Base-by-base conservation (phyloP, 2,113 vertebrate genomes). In the Oncorhynchus kisutch region DNA sequence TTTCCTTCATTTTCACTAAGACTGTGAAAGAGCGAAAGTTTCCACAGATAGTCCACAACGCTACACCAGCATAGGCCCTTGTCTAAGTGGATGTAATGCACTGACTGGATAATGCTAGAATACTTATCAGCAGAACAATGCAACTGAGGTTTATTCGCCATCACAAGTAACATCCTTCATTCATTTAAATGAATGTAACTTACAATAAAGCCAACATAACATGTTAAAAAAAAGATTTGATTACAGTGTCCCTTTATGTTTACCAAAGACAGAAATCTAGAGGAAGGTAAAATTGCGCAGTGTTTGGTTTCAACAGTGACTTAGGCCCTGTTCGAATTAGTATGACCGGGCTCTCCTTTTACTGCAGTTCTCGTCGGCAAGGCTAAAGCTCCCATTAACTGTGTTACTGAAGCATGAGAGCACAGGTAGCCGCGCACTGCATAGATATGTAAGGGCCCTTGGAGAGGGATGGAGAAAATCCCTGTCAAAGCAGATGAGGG, bases 351-450 rank as follows among this genome's bases (percentile, higher is more conserved):
- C 78, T 80, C 69, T 85, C 75, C 78, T 76, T 80, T 57, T 76
- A 81, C 80, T 84, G 78, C 78, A 59, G 78, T 83, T 81, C 80
- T 84, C 80, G 81, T 82, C 72, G 72, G 67, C 13, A 48, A 76
- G 64, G 67, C 84, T 78, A 78, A 88, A 83, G 76, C 81, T 88
- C 83, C 85, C 76, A 92, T 92, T 91, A 91, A 81, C 73, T 72
- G 82, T 86, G 80, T 77, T 82, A 86, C 76, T 88, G 85, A 86
- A 86, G 89, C 87, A 78, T 84, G 84, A 83, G 82, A 79, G 81
- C 7, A 3, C 83, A 86, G 85, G 80, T 86, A 86, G 66, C 14
- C 48, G 31, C 77, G 75, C 24, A 59, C 71, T 72, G 86, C 79
- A 80, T 16, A 75, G 80, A 88, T 85, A 86, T 31, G 59, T 72